Percentiles rank a stretch among this genome's conserved stretches.
phyloP scores from a whole-genome alignment of 2,888 invertebrate species.

The Cybosia mesomella region DNA sequence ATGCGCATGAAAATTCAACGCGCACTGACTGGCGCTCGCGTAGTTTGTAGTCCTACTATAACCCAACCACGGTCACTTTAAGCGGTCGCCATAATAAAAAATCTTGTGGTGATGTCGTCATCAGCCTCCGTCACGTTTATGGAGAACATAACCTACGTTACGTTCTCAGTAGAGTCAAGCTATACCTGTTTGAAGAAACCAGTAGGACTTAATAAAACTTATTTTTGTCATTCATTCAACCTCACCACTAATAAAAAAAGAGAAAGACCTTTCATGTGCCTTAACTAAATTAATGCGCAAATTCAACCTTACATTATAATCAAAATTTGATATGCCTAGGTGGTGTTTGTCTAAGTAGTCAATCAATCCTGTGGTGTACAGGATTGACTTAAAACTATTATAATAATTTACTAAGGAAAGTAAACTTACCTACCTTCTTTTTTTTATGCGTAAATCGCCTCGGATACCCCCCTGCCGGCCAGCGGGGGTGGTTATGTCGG shows the following conservation, averaged over 20 bases:
- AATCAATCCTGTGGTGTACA: no score
- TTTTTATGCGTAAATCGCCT: no score
- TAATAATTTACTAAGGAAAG: no score
- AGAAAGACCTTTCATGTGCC: no score
- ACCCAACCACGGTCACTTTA: conserved; percentile 22
- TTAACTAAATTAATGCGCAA: neutral
- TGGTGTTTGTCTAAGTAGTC: no score
- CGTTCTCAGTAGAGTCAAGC: neutral
- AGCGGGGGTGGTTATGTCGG: no score
- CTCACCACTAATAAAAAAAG: neutral
- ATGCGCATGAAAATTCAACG: conserved; percentile 42
- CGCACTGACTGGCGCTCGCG: conserved; percentile 46
- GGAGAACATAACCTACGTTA: neutral
- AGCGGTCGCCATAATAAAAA: conserved; percentile 34
- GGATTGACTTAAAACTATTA: no score
- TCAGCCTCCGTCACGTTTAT: conserved; percentile 17
- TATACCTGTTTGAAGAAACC: conserved; percentile 2
- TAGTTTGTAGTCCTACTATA: conserved; percentile 35
- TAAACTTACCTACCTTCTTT: no score
- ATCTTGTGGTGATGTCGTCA: conserved; percentile 36
- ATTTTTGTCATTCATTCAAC: conserved; percentile 1
- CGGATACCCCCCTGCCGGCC: no score
- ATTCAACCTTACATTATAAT: neutral
- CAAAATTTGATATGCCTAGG: no score
- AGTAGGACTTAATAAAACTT: neutral